Evolutionary conservation across 2,888 invertebrate genomes (phyloP).

Genomic region (Hirtodrosophila alboralis): DNA sequence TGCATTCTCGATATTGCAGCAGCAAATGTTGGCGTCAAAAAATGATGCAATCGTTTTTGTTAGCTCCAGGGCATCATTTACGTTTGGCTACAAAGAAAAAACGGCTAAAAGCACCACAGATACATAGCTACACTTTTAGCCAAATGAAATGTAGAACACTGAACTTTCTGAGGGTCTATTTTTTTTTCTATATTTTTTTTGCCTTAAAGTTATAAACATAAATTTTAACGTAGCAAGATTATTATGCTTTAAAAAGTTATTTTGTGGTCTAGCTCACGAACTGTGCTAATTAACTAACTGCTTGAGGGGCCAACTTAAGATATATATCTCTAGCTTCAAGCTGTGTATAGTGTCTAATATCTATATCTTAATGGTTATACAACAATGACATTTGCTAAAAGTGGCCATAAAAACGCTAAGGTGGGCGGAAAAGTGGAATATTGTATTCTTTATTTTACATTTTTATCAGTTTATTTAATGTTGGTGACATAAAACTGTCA

Average conservation of each 20-base stretch:
- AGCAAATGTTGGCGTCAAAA: constrained; percentile 27
- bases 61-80: constrained; percentile 69
- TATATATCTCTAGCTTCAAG: constrained; percentile 1
- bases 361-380: constrained; percentile 19
- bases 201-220: constrained; percentile 32
- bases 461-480: too few species aligned
- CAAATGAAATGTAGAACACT: constrained; percentile 73
- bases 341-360: neutral
- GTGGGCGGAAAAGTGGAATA: too few species aligned
- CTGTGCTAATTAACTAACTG: constrained; percentile 49
- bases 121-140: constrained; percentile 59
- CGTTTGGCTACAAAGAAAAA: constrained; percentile 25
- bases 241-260: constrained; percentile 18
- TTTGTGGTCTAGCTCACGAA: constrained; percentile 22
- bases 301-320: constrained; percentile 33
- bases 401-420: neutral
- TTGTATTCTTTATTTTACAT: too few species aligned
- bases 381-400: neutral
- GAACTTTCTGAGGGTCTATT: constrained; percentile 37
- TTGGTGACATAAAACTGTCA: too few species aligned
- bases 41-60: constrained; percentile 58
- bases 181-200: constrained; percentile 16
- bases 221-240: constrained; percentile 22
- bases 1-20: constrained; percentile 24
- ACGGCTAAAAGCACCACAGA: constrained; percentile 4